Conservation (phyloP, 2,113 vertebrate species). For the Lipophrys pholis region DNA sequence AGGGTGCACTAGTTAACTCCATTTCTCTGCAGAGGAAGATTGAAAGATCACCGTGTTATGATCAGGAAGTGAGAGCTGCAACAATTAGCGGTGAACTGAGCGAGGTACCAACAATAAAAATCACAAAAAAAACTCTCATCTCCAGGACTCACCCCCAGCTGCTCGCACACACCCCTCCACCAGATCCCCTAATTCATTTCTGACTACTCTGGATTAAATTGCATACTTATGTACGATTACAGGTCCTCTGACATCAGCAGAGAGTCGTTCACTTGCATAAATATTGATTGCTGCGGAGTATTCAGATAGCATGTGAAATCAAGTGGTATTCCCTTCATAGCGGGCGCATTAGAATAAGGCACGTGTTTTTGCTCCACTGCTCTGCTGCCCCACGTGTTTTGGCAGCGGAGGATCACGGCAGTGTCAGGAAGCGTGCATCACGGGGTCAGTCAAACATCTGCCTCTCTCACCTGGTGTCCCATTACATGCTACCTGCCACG, state of each 20-base stretch:
- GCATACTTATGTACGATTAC: slow-evolving; percentile 42
- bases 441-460: slow-evolving; percentile 71
- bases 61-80: slow-evolving; percentile 5
- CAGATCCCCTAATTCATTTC: slow-evolving; percentile 31
- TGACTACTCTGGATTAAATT: slow-evolving; percentile 43
- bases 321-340: slow-evolving; percentile 33
- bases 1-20: slow-evolving; percentile 6
- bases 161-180: slow-evolving; percentile 31
- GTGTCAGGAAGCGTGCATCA: slow-evolving; percentile 47
- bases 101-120: slow-evolving; percentile 16
- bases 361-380: slow-evolving; percentile 38
- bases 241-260: slow-evolving; percentile 38
- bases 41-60: neutral
- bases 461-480: slow-evolving; percentile 64
- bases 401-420: slow-evolving; percentile 42
- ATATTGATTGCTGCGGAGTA: slow-evolving; percentile 52
- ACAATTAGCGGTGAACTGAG: slow-evolving; percentile 22
- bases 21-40: neutral
- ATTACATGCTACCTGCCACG: slow-evolving; percentile 50
- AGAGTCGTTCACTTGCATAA: slow-evolving; percentile 53
- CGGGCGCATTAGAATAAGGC: slow-evolving; percentile 39
- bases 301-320: slow-evolving; percentile 48
- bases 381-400: slow-evolving; percentile 47
- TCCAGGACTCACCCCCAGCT: slow-evolving; percentile 3
- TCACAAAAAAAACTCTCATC: slow-evolving; percentile 15